Percentiles rank a stretch among this genome's conserved stretches.
These are phyloP conservation scores for Leptobrachium ailaonicum DNA, from an alignment of 2,113 vertebrate genomes.

Conservation along the genomic window DNA sequence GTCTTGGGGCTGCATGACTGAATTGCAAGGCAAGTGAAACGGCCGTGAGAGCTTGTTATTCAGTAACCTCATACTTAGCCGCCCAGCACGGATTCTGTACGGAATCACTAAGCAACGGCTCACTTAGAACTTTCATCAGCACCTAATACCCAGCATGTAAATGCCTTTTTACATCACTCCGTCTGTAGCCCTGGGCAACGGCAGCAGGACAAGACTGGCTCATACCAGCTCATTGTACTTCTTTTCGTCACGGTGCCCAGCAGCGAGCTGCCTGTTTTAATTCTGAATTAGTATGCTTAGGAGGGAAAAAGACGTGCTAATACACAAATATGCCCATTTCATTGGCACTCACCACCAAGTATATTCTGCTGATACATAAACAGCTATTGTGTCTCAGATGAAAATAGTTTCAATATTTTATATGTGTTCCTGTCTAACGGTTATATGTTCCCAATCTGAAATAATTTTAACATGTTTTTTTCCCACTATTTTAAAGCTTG, in stretches of 20 bases:
- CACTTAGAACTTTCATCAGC: constrained; percentile 67
- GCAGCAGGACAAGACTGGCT: constrained; percentile 71
- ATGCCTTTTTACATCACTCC: constrained; percentile 68
- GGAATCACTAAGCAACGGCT: constrained; percentile 78
- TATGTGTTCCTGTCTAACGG: no score
- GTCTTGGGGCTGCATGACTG: constrained; percentile 88
- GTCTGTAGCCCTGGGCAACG: constrained; percentile 82
- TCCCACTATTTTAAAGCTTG: no score
- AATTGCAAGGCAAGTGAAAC: constrained; percentile 61
- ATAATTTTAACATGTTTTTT: no score
- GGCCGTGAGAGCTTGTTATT: constrained; percentile 53
- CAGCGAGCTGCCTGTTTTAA: constrained; percentile 54
- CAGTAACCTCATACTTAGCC: constrained; percentile 53
- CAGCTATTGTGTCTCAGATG: no score
- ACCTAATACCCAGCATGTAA: constrained; percentile 61
- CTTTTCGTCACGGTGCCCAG: constrained; percentile 61
- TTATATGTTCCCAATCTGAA: no score
- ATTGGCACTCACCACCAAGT: not conserved
- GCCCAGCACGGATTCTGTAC: constrained; percentile 54
- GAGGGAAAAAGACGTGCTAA: constrained; percentile 54
- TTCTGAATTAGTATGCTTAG: constrained; percentile 57
- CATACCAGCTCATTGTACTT: constrained; percentile 64
- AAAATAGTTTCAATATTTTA: no score
- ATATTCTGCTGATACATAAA: not conserved
- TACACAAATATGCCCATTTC: constrained; percentile 51